A percentile compares a stretch with the other conserved stretches of the same genome.
These are phyloP conservation scores for Drosophila putrida DNA, from an alignment of 2,888 invertebrate species.

Conservation along the genomic window DNA sequence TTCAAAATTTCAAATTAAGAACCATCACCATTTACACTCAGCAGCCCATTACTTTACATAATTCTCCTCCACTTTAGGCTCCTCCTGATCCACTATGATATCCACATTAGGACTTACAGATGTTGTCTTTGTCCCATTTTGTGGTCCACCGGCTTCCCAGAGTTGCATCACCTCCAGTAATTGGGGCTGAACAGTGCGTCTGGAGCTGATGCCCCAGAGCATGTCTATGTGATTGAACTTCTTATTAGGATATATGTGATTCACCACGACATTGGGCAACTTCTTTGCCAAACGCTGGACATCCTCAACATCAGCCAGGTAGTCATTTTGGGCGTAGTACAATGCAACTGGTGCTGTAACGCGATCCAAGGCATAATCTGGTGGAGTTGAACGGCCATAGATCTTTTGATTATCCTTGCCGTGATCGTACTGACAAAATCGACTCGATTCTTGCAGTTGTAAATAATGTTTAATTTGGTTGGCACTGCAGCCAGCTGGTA, in stretches of 20 bases:
- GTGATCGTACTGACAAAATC: conserved; percentile 86
- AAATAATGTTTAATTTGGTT: conserved; percentile 87
- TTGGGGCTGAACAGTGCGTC: conserved; percentile 58
- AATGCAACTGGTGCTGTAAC: conserved; percentile 86
- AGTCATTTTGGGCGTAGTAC: conserved; percentile 87
- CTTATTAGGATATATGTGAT: conserved; percentile 57
- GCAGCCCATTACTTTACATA: not conserved
- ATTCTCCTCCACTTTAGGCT: not conserved
- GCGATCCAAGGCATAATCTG: conserved; percentile 85
- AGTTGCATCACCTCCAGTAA: conserved; percentile 59
- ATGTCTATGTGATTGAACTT: conserved; percentile 80
- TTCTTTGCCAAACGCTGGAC: conserved; percentile 61
- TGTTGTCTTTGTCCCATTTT: not conserved
- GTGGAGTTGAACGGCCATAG: conserved; percentile 86
- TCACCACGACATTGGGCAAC: conserved; percentile 73
- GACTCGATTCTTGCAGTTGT: conserved; percentile 84
- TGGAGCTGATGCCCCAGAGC: conserved; percentile 63
- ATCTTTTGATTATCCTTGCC: conserved; percentile 82
- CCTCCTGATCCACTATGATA: not conserved
- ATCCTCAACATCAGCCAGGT: conserved; percentile 86
- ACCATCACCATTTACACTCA: conserved; percentile 1
- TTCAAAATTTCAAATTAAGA: not conserved
- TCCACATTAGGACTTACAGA: not conserved
- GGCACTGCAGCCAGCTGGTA: conserved; percentile 87
- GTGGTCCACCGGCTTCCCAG: conserved; percentile 30